phyloP scores from a whole-genome alignment of 2,797 vertebrate species.

The Pipistrellus pygmaeus region DNA sequence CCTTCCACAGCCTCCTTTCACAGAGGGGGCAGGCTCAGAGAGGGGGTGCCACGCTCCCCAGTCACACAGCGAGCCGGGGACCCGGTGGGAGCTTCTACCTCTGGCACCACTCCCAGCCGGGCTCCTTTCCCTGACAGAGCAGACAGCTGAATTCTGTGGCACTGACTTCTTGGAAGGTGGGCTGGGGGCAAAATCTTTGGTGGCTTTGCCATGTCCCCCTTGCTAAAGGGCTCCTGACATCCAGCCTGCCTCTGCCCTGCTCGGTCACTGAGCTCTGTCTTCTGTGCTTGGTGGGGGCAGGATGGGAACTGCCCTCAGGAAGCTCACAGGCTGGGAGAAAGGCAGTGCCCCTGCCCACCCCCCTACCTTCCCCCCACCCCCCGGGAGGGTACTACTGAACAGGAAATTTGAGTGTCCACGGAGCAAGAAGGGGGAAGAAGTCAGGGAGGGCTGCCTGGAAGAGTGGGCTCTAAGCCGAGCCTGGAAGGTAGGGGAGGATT shows the following conservation, averaged over 20 bases:
- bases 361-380: no score
- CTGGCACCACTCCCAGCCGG: not conserved
- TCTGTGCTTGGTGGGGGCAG: not conserved
- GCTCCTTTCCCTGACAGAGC: not conserved
- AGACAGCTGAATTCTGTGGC: no score
- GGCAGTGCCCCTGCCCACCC: not conserved
- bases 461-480: not conserved
- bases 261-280: not conserved
- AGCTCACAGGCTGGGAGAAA: not conserved
- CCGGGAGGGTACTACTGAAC: not conserved
- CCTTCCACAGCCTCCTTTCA: constrained; percentile 50
- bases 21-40: not conserved
- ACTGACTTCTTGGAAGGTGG: not conserved
- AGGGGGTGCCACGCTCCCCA: not conserved
- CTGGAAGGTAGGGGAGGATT: not conserved
- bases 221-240: not conserved
- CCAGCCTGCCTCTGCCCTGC: not conserved
- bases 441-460: not conserved
- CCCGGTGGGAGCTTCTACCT: not conserved
- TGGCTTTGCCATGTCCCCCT: not conserved
- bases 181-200: not conserved
- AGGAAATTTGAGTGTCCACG: not conserved
- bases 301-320: not conserved
- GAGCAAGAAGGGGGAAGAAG: not conserved
- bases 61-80: not conserved